Base-by-base conservation (phyloP, 2,797 vertebrate genomes). In the Hypotaenidia philippensis region DNA sequence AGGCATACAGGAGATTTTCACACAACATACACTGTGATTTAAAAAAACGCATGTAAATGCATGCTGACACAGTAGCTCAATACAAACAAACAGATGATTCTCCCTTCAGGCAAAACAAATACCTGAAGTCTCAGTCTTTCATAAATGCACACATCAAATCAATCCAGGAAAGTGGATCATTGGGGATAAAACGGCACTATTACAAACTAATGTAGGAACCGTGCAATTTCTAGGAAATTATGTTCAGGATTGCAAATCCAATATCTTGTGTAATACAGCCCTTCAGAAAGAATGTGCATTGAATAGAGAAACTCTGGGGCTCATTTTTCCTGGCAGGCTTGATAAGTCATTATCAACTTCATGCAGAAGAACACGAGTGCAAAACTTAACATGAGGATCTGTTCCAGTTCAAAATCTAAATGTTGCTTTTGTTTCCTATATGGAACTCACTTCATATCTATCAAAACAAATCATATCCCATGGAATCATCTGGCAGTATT, bases 311-410 rank as follows among this genome's bases (percentile, higher is more conserved):
- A 93, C 75, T n/a, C 49, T 64, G 38, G 36, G 36, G 36, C 60
- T 93, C 34, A 26, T 89, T 94, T 95, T 81, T 80, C 69, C 69
- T 94, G 57, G 44, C 50, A 88, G 57, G 55, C 45, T 85, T 91
- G 57, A 12, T 50, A 78, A 59, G 10, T 52, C 69, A 11, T 85
- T 91, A 87, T 40, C 27, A 80, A 80, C 80, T 78, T 82, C 38
- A 63, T 34, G 61, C 44, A 66, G 41, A 84, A 41, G 16, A 90
- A 80, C 49, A 63, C 45, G 52, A 77, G 44, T 29, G 13, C 63
- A 90, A 91, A 88, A 90, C 81, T 72, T 84, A 91, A 63, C 47
- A 63, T 11, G 19, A 75, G 41, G 34, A 53, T 71, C 34, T 61
- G 44, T 88, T 88, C 27, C 20, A 66, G 40, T 82, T 88, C 68